These are phyloP conservation scores for Myotis yumanensis DNA, from an alignment of 2,113 vertebrate genomes.

Conservation along the genomic window DNA sequence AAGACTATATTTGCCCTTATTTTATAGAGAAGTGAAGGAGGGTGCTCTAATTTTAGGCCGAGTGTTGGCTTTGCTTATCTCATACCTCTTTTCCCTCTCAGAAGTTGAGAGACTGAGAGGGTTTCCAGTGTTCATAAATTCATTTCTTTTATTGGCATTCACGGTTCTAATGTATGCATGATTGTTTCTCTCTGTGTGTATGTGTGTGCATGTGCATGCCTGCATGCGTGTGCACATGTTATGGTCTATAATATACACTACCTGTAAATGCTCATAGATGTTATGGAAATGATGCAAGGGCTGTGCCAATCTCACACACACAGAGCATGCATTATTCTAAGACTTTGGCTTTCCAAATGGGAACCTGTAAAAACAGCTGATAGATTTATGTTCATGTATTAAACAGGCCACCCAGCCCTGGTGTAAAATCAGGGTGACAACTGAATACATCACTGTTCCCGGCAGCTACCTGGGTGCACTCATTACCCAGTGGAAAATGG, in stretches of 20 bases:
- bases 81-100: background rate
- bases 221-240: background rate
- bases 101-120: background rate
- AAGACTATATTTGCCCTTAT: background rate
- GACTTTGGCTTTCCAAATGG: constrained; percentile 58
- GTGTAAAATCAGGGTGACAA: constrained; percentile 82
- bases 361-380: constrained; percentile 44
- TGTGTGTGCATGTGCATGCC: background rate
- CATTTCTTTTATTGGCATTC: background rate
- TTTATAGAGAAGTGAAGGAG: background rate
- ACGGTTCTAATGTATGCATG: background rate
- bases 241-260: constrained; percentile 50
- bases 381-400: constrained; percentile 78
- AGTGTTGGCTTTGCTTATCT: background rate
- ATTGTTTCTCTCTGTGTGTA: background rate
- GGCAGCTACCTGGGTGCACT: constrained; percentile 70
- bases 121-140: background rate
- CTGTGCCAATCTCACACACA: constrained; percentile 67
- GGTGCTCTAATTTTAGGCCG: background rate
- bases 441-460: constrained; percentile 74
- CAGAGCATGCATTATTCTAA: constrained; percentile 59
- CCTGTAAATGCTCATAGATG: constrained; percentile 26
- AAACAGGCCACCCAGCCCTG: constrained; percentile 73
- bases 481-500: constrained; percentile 77
- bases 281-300: constrained; percentile 68